A percentile compares a stretch with the other conserved stretches of the same genome.
phyloP scores from a whole-genome alignment of 2,888 invertebrate genomes.

The Polydrusus pterygomalis region DNA sequence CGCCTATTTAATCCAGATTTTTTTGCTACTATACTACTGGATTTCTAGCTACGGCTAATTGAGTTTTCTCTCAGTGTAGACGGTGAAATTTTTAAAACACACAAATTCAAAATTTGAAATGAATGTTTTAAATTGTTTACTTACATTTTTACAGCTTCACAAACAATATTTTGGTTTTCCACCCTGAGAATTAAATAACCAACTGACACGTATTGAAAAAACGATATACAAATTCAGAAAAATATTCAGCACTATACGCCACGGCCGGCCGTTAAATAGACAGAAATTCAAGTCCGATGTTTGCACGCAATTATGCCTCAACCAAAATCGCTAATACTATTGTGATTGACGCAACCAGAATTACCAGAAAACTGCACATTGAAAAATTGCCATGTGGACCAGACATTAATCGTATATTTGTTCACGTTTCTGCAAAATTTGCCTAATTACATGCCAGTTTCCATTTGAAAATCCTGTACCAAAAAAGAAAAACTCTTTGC shows the following conservation, averaged over 20 bases:
- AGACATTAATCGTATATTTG: slow-evolving; percentile 43
- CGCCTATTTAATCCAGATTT: no score
- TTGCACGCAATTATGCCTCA: slow-evolving; percentile 38
- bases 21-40: no score
- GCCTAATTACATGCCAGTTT: slow-evolving; percentile 35
- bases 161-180: no score
- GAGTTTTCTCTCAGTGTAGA: no score
- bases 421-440: slow-evolving; percentile 36
- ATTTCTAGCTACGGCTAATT: no score
- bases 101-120: no score
- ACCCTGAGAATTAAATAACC: no score
- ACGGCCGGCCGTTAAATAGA: slow-evolving; percentile 16
- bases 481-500: slow-evolving; percentile 24
- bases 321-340: slow-evolving; percentile 35
- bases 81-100: no score
- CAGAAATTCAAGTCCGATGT: slow-evolving; percentile 22
- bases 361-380: slow-evolving; percentile 23
- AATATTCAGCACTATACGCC: not conserved
- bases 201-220: not conserved
- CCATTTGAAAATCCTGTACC: slow-evolving; percentile 20
- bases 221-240: not conserved
- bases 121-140: no score
- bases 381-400: slow-evolving; percentile 39
- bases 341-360: slow-evolving; percentile 41
- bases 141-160: no score